Percentiles rank a stretch among this genome's conserved stretches.
Conservation (phyloP, 2,888 invertebrate genomes). For the Linnaemya tessellans region DNA sequence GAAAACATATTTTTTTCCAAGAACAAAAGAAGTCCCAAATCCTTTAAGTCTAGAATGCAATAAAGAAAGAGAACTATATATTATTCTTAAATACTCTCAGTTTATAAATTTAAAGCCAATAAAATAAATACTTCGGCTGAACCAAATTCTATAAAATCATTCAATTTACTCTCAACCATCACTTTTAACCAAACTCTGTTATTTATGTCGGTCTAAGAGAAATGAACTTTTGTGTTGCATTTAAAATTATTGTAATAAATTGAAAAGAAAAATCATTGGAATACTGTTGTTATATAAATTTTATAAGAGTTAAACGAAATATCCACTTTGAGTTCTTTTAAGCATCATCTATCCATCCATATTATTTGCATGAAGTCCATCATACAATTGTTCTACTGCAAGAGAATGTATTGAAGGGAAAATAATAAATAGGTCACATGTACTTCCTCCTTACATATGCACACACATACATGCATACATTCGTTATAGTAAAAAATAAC, state of each 20-base stretch:
- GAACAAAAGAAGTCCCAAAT: no score
- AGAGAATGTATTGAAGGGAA: constrained; percentile 11
- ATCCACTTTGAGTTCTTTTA: constrained; percentile 20
- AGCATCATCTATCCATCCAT: constrained; percentile 4
- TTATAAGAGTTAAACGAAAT: constrained; percentile 3
- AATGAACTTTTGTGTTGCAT: constrained; percentile 37
- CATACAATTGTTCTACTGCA: background rate
- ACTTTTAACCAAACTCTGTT: constrained; percentile 1
- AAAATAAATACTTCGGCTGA: background rate
- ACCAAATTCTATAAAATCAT: background rate
- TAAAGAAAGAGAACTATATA: no score
- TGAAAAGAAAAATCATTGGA: constrained; percentile 22
- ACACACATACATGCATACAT: no score
- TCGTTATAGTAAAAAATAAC: constrained; percentile 11
- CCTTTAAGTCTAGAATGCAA: no score
- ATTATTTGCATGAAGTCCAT: background rate
- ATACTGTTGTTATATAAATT: constrained; percentile 5
- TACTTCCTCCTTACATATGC: background rate
- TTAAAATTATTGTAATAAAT: constrained; percentile 58
- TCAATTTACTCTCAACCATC: constrained; percentile 6
- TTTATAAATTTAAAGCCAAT: background rate
- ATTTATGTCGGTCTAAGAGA: constrained; percentile 6
- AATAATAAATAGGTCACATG: constrained; percentile 50
- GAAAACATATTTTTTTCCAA: no score
- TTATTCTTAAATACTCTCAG: background rate